Evolutionary conservation across 2,888 invertebrate genomes (phyloP).

Genomic region (Myopa tessellatipennis): DNA sequence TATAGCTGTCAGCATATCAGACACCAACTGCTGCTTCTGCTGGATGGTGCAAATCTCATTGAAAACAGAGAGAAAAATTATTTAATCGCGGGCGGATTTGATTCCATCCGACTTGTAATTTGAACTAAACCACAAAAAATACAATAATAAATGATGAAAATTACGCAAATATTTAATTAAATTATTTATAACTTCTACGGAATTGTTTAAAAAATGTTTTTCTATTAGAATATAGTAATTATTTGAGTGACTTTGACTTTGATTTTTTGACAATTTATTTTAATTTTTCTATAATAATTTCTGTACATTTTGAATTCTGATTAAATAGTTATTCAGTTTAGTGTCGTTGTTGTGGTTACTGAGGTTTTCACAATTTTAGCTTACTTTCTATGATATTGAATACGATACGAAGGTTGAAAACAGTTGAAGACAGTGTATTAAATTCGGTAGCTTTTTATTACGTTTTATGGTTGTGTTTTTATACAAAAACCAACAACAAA

Average conservation of each 20-base stretch:
- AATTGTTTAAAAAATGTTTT: too few relatives aligned
- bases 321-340: background rate
- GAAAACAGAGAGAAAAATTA: too few relatives aligned
- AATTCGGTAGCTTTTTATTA: conserved; percentile 25
- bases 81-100: too few relatives aligned
- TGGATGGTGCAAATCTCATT: too few relatives aligned
- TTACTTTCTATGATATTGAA: background rate
- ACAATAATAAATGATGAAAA: too few relatives aligned
- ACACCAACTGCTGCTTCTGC: background rate
- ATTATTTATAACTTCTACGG: too few relatives aligned
- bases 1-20: conserved; percentile 20
- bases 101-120: too few relatives aligned
- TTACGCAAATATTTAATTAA: too few relatives aligned
- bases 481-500: background rate
- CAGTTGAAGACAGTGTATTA: background rate
- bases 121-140: too few relatives aligned
- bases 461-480: conserved; percentile 15
- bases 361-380: background rate
- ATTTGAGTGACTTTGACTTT: too few relatives aligned
- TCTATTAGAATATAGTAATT: too few relatives aligned
- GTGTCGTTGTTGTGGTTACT: background rate
- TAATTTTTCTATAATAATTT: conserved; percentile 26
- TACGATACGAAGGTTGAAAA: background rate
- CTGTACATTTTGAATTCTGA: conserved; percentile 1
- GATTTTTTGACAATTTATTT: too few relatives aligned